Evolutionary conservation across 2,113 vertebrate species (phyloP).

Genomic region (Speoplatyrhinus poulsoni): DNA sequence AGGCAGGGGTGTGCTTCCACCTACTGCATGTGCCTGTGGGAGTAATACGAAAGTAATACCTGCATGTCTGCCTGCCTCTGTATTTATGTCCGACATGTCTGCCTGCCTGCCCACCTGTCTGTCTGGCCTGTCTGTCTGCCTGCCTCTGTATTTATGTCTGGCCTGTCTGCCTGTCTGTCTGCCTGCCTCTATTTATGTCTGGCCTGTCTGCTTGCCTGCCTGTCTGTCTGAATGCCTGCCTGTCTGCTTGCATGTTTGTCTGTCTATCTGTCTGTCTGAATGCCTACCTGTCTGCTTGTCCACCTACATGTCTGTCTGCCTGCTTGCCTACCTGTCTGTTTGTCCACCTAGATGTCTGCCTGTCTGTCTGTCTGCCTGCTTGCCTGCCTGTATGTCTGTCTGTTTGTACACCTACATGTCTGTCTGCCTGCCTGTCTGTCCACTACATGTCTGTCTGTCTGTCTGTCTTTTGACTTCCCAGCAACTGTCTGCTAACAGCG

Average conservation of each 20-base stretch:
- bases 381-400: no score
- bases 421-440: constrained; percentile 1
- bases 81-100: background rate
- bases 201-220: background rate
- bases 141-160: background rate
- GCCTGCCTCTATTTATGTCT: background rate
- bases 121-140: no score
- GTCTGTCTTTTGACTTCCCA: background rate
- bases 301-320: no score
- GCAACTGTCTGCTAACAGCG: background rate
- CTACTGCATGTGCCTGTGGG: no score
- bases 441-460: background rate
- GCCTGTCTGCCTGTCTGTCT: background rate
- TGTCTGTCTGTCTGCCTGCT: no score
- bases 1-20: constrained; percentile 27
- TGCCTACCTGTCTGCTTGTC: no score
- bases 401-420: background rate
- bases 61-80: background rate
- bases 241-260: no score
- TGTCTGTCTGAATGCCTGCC: no score
- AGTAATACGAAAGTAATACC: no score
- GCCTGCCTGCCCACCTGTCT: background rate
- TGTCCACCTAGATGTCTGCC: no score
- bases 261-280: no score
- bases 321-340: no score